These are phyloP conservation scores for Lucifuga dentata DNA, from an alignment of 2,113 vertebrate species.

Conservation along the genomic window DNA sequence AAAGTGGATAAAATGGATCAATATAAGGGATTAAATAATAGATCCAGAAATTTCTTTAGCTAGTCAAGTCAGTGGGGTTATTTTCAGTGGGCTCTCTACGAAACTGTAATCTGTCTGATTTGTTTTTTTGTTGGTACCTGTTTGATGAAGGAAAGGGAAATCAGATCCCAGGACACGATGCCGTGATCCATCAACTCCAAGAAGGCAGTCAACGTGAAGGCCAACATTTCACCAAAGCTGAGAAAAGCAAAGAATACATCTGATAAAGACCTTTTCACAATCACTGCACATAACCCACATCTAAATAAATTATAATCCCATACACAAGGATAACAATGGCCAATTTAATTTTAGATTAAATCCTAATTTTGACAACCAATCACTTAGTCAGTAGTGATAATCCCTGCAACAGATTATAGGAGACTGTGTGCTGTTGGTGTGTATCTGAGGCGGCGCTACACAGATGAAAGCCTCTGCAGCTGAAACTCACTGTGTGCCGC, in stretches of 20 bases:
- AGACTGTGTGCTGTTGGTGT: too few relatives aligned
- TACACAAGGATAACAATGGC: too few relatives aligned
- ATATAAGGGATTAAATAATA: not conserved
- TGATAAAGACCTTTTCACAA: not conserved
- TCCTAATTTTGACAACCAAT: too few relatives aligned
- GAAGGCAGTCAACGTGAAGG: slow-evolving; percentile 98
- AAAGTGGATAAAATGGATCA: slow-evolving; percentile 35
- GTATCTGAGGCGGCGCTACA: too few relatives aligned
- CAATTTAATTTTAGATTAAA: too few relatives aligned
- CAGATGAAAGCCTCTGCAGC: too few relatives aligned
- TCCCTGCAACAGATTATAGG: too few relatives aligned
- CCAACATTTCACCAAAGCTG: slow-evolving; percentile 98
- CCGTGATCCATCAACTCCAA: slow-evolving; percentile 99
- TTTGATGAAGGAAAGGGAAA: slow-evolving; percentile 97
- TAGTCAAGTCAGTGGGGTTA: not conserved
- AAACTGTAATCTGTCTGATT: slow-evolving; percentile 12
- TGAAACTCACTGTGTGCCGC: slow-evolving; percentile 89
- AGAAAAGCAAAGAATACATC: slow-evolving; percentile 36
- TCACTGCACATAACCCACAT: not conserved
- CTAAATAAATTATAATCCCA: not conserved
- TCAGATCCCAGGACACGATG: slow-evolving; percentile 98
- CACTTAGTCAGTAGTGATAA: too few relatives aligned
- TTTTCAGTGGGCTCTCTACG: not conserved
- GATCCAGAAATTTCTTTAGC: slow-evolving; percentile 9
- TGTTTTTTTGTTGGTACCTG: slow-evolving; percentile 84